Percentiles rank a stretch among this genome's conserved stretches.
These are phyloP conservation scores for Drosophila equinoxialis DNA, from an alignment of 1,140 invertebrate species.

Conservation along the genomic window DNA sequence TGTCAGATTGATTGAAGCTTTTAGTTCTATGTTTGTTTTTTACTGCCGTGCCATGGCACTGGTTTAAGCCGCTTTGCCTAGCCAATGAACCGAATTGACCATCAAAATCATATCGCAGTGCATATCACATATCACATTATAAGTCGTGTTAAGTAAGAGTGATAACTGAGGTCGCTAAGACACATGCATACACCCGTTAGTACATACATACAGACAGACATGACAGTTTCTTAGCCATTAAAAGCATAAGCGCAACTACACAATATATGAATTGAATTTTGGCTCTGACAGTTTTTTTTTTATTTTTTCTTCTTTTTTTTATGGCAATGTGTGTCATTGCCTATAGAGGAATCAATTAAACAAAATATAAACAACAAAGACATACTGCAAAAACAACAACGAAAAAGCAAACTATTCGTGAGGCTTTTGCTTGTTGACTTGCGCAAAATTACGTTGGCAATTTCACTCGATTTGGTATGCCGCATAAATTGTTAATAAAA, in stretches of 20 bases:
- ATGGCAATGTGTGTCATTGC: constrained; percentile 80
- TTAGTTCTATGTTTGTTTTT: no score
- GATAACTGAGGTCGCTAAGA: constrained; percentile 74
- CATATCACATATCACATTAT: constrained; percentile 67
- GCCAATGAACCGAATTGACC: constrained; percentile 45
- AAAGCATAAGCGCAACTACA: constrained; percentile 53
- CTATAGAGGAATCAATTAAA: constrained; percentile 77
- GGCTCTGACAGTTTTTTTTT: constrained; percentile 15
- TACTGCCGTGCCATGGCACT: no score
- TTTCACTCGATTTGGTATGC: constrained; percentile 75
- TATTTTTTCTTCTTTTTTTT: constrained; percentile 38
- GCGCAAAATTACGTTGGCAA: constrained; percentile 79
- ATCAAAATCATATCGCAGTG: constrained; percentile 39
- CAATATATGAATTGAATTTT: constrained; percentile 37
- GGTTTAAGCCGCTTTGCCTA: constrained; percentile 22
- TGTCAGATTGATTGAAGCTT: constrained; percentile 31
- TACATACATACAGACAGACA: constrained; percentile 19
- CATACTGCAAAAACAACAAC: constrained; percentile 20
- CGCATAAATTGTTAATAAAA: constrained; percentile 55
- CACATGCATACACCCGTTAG: constrained; percentile 72
- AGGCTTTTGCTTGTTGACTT: constrained; percentile 47
- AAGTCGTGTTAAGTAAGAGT: constrained; percentile 80
- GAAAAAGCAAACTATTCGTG: constrained; percentile 33
- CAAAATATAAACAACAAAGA: constrained; percentile 21
- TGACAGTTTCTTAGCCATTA: constrained; percentile 52